Evolutionary conservation across 2,113 vertebrate genomes (phyloP).

Genomic region (human (Homo sapiens)): GRCh38 chr7:91309501-91310000

Average conservation of each 20-base stretch:
- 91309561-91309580: too few species aligned
- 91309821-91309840: not conserved
- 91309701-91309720: not conserved
- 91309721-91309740: slow-evolving; percentile 31
- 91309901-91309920: not conserved
- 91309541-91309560: too few species aligned
- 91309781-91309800: not conserved
- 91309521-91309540: too few species aligned
- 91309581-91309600: too few species aligned
- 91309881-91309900: not conserved
- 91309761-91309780: not conserved
- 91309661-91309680: not conserved
- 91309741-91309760: not conserved
- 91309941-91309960: not conserved
- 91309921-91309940: not conserved
- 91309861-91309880: not conserved
- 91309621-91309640: not conserved
- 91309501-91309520: too few species aligned
- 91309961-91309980: not conserved
- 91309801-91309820: not conserved
- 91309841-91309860: not conserved
- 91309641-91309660: slow-evolving; percentile 41
- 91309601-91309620: too few species aligned
- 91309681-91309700: slow-evolving; percentile 20
- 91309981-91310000: not conserved